phyloP scores from a whole-genome alignment of 2,113 vertebrate genomes.

The Macaca nemestrina region DNA sequence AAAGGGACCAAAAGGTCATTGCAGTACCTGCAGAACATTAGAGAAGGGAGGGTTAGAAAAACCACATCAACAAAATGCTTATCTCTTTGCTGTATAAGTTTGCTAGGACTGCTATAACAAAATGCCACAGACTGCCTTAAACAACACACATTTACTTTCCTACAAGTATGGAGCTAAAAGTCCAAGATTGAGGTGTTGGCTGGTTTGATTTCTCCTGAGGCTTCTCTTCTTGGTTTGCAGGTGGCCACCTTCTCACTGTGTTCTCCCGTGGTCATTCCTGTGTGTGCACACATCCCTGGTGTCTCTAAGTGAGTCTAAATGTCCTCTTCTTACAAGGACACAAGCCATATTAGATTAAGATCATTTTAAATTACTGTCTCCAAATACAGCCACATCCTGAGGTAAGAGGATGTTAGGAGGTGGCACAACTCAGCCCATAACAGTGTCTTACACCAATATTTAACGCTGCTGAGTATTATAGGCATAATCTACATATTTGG shows the following conservation, averaged over 20 bases:
- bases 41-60: neutral
- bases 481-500: neutral
- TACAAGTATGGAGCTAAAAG: neutral
- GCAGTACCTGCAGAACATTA: neutral
- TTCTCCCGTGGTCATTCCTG: neutral
- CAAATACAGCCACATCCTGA: neutral
- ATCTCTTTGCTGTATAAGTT: neutral
- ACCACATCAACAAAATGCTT: neutral
- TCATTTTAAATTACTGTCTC: neutral
- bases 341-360: neutral
- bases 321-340: neutral
- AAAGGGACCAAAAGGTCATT: neutral
- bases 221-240: neutral
- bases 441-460: neutral
- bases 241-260: neutral
- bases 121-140: neutral
- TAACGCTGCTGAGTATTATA: neutral
- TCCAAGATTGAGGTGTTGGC: neutral
- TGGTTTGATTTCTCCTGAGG: neutral
- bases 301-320: neutral
- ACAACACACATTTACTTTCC: neutral
- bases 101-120: neutral
- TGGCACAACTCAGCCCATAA: neutral
- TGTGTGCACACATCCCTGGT: neutral
- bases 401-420: neutral